Base-by-base conservation (phyloP, 92 coral and sea anemone species). In the Porites divaricata region DNA sequence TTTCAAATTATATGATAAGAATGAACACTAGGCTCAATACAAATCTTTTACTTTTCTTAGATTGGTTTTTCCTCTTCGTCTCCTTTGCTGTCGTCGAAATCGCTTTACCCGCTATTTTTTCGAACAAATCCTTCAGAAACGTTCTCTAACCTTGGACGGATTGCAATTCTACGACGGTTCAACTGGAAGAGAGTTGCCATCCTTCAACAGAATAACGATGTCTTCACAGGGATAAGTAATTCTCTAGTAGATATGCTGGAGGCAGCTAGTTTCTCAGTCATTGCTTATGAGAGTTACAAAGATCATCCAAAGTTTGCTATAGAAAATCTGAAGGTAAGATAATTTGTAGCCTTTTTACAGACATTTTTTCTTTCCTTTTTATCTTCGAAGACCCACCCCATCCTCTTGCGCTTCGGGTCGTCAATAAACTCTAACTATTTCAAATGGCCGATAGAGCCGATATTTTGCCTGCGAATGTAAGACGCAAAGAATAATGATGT, bases 141-240 rank as follows among this genome's bases (percentile, higher is more conserved):
- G 49, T 89, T 74, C 63, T 80, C 95, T 50, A 91, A 89, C 78
- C 78, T 91, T 57, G 95, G 95, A 1, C 88, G 95, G 21, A 90
- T 91, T 6, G 92, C 95, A 10, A 89, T 91, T 72, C 67, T 91
- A 35, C 83, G 84, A 59, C 83, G 95, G 41, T 91, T 91, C 82
- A 89, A 85, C 41, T 91, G 95, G 95, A 89, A 89, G 70, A 85
- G 75, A 81, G 95, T 91, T 21, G 92, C 95, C 25, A 91, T 91
- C 26, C 58, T 91, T 6, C 95, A 91, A 54, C 88, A 89, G 81
- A 91, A 91, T 86, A 91, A 91, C 69, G 95, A 91, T 81, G 95
- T 85, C 51, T 91, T 91, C 72, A 91, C 95, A 10, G 95, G 95
- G 41, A 91, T 91, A 20, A 89, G 88, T 6, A 89, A 91, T 68